These are phyloP conservation scores for Drosophila sucinea DNA, from an alignment of 1,140 invertebrate species.

Conservation along the genomic window DNA sequence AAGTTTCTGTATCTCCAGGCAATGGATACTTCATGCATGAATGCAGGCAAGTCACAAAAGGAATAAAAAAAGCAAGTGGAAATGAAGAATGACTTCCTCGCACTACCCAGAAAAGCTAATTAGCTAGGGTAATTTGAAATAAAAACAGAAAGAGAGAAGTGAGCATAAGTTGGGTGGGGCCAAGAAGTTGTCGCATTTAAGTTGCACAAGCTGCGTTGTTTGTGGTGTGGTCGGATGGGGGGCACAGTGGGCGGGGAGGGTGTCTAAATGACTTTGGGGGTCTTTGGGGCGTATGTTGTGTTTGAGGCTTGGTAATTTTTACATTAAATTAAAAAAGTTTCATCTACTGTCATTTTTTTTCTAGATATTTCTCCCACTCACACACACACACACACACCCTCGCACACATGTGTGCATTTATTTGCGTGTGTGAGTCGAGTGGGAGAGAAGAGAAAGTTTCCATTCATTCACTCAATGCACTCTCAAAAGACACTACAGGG, in stretches of 20 bases:
- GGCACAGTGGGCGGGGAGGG: not conserved
- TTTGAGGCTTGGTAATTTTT: slow-evolving; percentile 47
- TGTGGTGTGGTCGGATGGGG: not conserved
- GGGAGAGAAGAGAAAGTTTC: slow-evolving; percentile 48
- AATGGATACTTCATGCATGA: slow-evolving; percentile 64
- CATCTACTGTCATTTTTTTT: slow-evolving; percentile 35
- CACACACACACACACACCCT: slow-evolving; percentile 30
- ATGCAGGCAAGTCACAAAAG: slow-evolving; percentile 33
- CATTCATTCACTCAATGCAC: slow-evolving; percentile 70
- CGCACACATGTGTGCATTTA: slow-evolving; percentile 5
- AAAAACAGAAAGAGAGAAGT: slow-evolving; percentile 53
- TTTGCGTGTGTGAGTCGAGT: slow-evolving; percentile 7
- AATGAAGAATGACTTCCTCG: slow-evolving; percentile 16
- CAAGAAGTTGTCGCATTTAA: slow-evolving; percentile 59
- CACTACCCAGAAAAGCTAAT: slow-evolving; percentile 51
- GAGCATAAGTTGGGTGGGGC: slow-evolving; percentile 50
- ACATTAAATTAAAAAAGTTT: slow-evolving; percentile 79
- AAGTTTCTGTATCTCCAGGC: slow-evolving; percentile 19
- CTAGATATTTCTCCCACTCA: slow-evolving; percentile 39
- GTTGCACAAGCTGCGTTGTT: slow-evolving; percentile 24
- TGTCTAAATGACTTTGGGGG: slow-evolving; percentile 11
- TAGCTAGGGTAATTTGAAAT: slow-evolving; percentile 62
- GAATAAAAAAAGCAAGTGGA: slow-evolving; percentile 7
- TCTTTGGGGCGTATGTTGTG: slow-evolving; percentile 15
- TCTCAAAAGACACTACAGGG: slow-evolving; percentile 68